Evolutionary conservation across 2,888 invertebrate genomes (phyloP).

Genomic region (Poecilus cupreus): DNA sequence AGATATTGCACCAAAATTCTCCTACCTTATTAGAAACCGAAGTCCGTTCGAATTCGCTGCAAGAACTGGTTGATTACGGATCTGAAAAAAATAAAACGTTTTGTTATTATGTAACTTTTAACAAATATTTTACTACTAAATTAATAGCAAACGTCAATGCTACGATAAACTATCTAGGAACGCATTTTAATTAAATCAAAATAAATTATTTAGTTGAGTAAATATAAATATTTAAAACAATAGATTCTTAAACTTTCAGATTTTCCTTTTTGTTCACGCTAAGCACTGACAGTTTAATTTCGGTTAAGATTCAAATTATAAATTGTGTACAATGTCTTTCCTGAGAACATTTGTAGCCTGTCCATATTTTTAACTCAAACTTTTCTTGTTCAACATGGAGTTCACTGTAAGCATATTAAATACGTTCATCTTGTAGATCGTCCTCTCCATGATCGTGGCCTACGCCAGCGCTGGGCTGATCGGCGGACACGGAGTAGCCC

Average conservation of each 20-base stretch:
- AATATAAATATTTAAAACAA: too few species aligned
- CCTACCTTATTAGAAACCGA: neutral
- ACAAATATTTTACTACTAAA: neutral
- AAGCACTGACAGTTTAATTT: too few species aligned
- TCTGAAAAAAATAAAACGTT: constrained; percentile 3
- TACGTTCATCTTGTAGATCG: constrained; percentile 72
- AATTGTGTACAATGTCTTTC: too few species aligned
- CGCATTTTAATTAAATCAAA: constrained; percentile 7
- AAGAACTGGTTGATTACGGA: neutral
- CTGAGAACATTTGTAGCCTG: too few species aligned
- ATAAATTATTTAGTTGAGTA: too few species aligned
- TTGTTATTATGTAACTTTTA: neutral
- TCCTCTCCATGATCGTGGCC: constrained; percentile 72
- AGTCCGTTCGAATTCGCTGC: neutral
- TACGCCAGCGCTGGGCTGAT: constrained; percentile 61
- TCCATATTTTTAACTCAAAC: too few species aligned
- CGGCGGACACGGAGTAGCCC: constrained; percentile 41
- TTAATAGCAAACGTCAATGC: neutral
- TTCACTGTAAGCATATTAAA: too few species aligned
- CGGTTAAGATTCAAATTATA: too few species aligned
- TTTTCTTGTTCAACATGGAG: too few species aligned
- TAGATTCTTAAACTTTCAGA: too few species aligned
- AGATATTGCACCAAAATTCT: neutral
- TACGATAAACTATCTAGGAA: neutral
- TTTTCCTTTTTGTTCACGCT: too few species aligned